Evolutionary conservation across 1,140 invertebrate species (phyloP), one percentile per base, ranked within the genome.

Genomic region (Euwallacea fornicatus): DNA sequence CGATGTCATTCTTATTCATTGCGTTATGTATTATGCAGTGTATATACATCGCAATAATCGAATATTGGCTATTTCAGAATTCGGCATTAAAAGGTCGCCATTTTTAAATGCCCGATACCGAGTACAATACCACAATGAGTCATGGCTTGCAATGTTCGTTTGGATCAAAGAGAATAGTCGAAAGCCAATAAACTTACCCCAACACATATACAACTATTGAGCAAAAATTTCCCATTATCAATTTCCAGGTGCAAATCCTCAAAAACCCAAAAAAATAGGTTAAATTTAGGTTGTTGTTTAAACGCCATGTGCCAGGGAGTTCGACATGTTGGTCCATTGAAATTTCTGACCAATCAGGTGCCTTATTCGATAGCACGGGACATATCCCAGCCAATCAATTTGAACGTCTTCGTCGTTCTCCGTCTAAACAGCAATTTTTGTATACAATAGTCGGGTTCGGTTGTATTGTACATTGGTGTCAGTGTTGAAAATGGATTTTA

Each of bases 321-420:
- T 76, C 75, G 66, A 74, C 60, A 70, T 75, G 65, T 69, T 63
- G 55, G 42, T 55, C 50, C 65, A 55, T 15, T 64, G 62, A 63
- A 55, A 60, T 63, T 58, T 44, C 16, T 66, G 60, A 13, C 80
- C 80, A 81, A 81, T 81, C 46, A 59, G 10, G 50, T 6, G 54
- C 42, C 64, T 73, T 77, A 78, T 77, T 76, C 77, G 78, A 78
- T 73, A 69, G 64, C 77, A 75, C 79, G 79, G 79, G 78, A 80
- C 76, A 66, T 60, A 21, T 21, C 66, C 42, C 42, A 9, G 54
- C 80, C 79, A 81, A 81, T 80, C 21, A 60, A 6, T 81, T 81
- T 81, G 79, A 81, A 81, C 79, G 80, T 78, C 78, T 76, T 80
- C 78, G 80, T 77, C 74, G 76, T 76, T 75, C 76, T 77, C 77